Conservation (phyloP, 2,888 invertebrate genomes). For the Stenotaenia linearis region DNA sequence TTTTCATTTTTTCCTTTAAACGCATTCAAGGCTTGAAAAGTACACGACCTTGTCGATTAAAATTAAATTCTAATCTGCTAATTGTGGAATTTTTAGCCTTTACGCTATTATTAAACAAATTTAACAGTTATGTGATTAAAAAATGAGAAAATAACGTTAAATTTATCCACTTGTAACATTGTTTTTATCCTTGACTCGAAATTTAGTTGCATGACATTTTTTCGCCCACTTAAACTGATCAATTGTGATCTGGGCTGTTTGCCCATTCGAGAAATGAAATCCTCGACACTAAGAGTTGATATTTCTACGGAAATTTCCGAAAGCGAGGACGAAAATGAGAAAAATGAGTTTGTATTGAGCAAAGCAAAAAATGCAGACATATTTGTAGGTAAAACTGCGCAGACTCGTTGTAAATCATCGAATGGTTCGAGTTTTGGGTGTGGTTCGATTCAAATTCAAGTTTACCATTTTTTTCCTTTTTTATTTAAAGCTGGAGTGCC, state of each 20-base stretch:
- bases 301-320: neutral
- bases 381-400: too few species aligned
- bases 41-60: too few species aligned
- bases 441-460: too few species aligned
- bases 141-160: neutral
- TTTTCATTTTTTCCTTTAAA: too few species aligned
- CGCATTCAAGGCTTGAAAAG: too few species aligned
- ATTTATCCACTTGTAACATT: too few species aligned
- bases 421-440: too few species aligned
- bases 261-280: neutral
- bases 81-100: too few species aligned
- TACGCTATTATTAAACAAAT: too few species aligned
- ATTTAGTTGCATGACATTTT: neutral
- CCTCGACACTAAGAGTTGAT: neutral
- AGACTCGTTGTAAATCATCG: too few species aligned
- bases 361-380: neutral
- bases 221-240: neutral
- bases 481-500: neutral
- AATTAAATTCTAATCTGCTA: too few species aligned
- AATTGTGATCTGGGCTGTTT: neutral
- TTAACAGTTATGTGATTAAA: too few species aligned
- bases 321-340: neutral
- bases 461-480: neutral
- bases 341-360: neutral
- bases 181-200: neutral